Evolutionary conservation across 1,140 invertebrate species (phyloP).

Genomic region (Drosophila mojavensis): DNA sequence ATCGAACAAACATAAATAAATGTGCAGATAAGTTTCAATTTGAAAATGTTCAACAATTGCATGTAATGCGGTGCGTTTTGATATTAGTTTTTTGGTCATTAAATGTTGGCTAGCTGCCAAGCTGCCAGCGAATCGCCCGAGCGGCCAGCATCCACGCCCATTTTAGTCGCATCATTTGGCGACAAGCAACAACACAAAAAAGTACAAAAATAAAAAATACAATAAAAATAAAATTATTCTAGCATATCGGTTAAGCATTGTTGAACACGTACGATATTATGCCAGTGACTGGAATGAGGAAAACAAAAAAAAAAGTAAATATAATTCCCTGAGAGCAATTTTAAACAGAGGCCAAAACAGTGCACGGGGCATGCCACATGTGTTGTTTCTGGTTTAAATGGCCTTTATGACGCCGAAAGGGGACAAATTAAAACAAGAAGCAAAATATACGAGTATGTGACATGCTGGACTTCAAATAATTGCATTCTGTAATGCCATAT

Average conservation of each 20-base stretch:
- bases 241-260: constrained; percentile 47
- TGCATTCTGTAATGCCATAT: neutral
- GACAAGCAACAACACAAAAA: constrained; percentile 24
- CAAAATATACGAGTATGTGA: neutral
- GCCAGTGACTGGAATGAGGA: neutral
- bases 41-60: constrained; percentile 40
- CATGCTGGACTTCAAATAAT: neutral
- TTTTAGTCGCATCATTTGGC: constrained; percentile 46
- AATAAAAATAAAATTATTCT: constrained; percentile 44
- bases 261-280: constrained; percentile 47
- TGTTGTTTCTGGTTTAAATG: constrained; percentile 40
- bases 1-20: constrained; percentile 35
- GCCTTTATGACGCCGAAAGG: constrained; percentile 26
- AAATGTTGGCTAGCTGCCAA: constrained; percentile 35
- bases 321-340: constrained; percentile 28
- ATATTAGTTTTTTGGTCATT: constrained; percentile 52
- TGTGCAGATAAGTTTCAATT: constrained; percentile 47
- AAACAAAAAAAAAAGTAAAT: neutral
- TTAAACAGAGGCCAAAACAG: constrained; percentile 12
- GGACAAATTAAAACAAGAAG: constrained; percentile 24
- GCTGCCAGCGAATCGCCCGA: neutral
- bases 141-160: constrained; percentile 19
- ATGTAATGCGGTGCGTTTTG: constrained; percentile 35
- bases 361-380: constrained; percentile 25
- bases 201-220: constrained; percentile 24